These are phyloP conservation scores for Choloepus hoffmanni DNA, from an alignment of 2,113 vertebrate genomes.

Conservation along the genomic window DNA sequence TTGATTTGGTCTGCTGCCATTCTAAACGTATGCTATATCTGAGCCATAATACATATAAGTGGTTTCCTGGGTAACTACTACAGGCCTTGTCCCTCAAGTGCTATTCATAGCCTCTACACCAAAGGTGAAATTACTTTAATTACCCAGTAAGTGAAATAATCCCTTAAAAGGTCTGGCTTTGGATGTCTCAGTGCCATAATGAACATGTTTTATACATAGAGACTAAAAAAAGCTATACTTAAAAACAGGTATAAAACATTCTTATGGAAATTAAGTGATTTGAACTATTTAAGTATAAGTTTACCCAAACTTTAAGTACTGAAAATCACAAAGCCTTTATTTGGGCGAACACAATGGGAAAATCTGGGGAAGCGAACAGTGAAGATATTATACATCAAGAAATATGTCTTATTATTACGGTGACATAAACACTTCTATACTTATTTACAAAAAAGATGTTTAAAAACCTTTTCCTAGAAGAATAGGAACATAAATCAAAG, in stretches of 20 bases:
- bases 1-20: background rate
- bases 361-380: constrained; percentile 99
- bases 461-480: constrained; percentile 48
- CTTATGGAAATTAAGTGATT: constrained; percentile 43
- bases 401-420: background rate
- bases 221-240: constrained; percentile 41
- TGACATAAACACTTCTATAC: background rate
- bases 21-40: constrained; percentile 67
- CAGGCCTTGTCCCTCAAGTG: constrained; percentile 58
- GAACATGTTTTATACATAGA: constrained; percentile 59
- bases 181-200: constrained; percentile 38
- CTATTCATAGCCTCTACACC: constrained; percentile 64
- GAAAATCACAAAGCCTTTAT: constrained; percentile 91
- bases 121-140: constrained; percentile 73
- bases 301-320: constrained; percentile 91
- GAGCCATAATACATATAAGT: constrained; percentile 64
- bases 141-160: constrained; percentile 72
- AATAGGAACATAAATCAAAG: background rate
- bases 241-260: constrained; percentile 17
- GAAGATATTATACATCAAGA: background rate
- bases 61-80: constrained; percentile 72
- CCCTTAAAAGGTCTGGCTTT: constrained; percentile 51
- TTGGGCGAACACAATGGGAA: constrained; percentile 97
- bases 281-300: background rate
- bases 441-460: background rate